Evolutionary conservation across 2,888 invertebrate genomes (phyloP), one percentile per base, ranked within the genome.

Genomic region (Nemapogon koenigi): DNA sequence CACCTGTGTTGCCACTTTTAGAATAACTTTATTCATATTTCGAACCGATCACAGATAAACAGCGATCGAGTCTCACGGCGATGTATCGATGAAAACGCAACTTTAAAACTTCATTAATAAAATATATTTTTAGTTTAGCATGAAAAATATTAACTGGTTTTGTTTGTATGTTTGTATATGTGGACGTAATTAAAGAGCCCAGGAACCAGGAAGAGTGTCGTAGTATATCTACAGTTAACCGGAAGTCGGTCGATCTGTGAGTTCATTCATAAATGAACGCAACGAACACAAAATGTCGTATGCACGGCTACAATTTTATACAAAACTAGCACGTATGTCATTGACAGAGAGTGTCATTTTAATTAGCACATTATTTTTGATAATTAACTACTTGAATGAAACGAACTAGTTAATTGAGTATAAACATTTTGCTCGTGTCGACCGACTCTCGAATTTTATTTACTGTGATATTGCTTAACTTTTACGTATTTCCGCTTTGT

Each of bases 151-250:
- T 35, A 37, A 35, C 37, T 19, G 42, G 25, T 42, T 36, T 37
- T 41, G 43, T 46, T 45, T 49, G 53, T 53, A 53, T 63, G 61
- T 63, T 66, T 59, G 58, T 57, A 66, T 72, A 68, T 58, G 53
- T 60, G 70, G 66, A 51, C 52, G 70, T 71, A 70, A 73, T 76
- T 73, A 78, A 72, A 75, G 71, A 75, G 68, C 70, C 70, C 72
- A 75, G 78, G 76, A 76, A 78, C 76, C 71, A 76, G 78, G 78
- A 78, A 78, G 73, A 76, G 76, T 66, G 70, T 72, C 73, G 78
- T 76, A 78, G 76, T 78, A 78, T 78, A 76, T 75, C 68, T 65
- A 76, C 76, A 69, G 76, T 67, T 73, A 75, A 69, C 75, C 78
- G 78, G 78, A 78, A 76, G 75, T 65, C 64, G 59, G 67, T 62